A percentile compares a stretch with the other conserved stretches of the same genome.
Conservation (phyloP, 2,113 vertebrate species). For the Probosciger aterrimus region DNA sequence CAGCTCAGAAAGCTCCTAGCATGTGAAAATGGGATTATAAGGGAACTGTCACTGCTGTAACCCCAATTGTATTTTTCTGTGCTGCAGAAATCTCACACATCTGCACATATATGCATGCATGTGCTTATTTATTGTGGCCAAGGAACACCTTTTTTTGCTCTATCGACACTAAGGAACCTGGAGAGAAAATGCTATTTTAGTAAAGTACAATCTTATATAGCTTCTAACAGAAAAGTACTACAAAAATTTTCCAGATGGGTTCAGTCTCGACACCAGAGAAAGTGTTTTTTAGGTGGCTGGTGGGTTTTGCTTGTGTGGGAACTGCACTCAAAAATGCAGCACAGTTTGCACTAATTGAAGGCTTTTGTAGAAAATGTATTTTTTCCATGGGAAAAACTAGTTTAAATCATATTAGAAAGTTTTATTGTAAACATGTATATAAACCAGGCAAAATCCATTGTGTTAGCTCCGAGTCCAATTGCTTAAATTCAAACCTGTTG, state of each 20-base stretch:
- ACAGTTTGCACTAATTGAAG: background rate
- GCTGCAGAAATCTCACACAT: constrained; percentile 16
- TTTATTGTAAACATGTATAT: background rate
- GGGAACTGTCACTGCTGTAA: background rate
- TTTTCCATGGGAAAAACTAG: background rate
- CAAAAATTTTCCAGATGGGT: background rate
- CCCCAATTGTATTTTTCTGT: background rate
- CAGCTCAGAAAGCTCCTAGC: background rate
- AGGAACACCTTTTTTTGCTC: background rate
- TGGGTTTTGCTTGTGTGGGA: background rate
- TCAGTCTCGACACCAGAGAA: background rate
- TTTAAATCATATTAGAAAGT: background rate
- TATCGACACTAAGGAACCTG: background rate
- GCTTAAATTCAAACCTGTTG: background rate
- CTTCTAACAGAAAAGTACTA: background rate
- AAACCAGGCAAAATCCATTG: background rate
- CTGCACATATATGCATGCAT: accelerated
- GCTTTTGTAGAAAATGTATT: background rate
- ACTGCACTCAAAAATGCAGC: background rate
- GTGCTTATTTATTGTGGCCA: background rate
- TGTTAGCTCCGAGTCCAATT: background rate
- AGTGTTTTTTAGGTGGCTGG: background rate
- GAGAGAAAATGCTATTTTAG: background rate
- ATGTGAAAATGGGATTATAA: constrained; percentile 25
- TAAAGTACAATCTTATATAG: background rate